These are phyloP conservation scores for Acleris holmiana DNA, from an alignment of 2,888 invertebrate species.

Conservation along the genomic window DNA sequence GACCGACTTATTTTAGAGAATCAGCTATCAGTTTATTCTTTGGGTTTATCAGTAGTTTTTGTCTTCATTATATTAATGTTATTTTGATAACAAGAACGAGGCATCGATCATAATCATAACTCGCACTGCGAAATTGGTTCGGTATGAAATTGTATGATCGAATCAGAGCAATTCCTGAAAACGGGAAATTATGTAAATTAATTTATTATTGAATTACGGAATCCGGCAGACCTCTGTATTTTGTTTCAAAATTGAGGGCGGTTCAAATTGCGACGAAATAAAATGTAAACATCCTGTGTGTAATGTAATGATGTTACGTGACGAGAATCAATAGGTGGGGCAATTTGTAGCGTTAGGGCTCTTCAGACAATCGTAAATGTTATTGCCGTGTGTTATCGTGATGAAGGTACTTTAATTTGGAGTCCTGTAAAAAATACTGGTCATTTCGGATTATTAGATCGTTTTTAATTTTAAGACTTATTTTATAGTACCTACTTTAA, in stretches of 20 bases:
- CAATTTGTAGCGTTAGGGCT: conserved; percentile 13
- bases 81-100: neutral
- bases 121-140: conserved; percentile 13
- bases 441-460: no score
- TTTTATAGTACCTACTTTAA: no score
- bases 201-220: conserved; percentile 29
- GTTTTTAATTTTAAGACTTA: no score
- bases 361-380: neutral
- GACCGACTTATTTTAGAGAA: no score
- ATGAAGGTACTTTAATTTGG: no score
- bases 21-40: no score
- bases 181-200: conserved; percentile 24
- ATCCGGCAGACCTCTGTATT: conserved; percentile 7
- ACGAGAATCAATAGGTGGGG: conserved; percentile 12
- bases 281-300: conserved; percentile 24
- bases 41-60: no score
- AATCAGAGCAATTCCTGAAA: conserved; percentile 23
- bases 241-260: conserved; percentile 15
- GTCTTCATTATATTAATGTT: no score
- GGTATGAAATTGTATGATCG: conserved; percentile 22
- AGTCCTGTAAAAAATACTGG: no score
- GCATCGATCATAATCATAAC: conserved; percentile 1
- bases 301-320: conserved; percentile 9
- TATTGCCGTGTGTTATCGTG: no score
- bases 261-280: conserved; percentile 29